Evolutionary conservation across 2,797 vertebrate genomes (phyloP).

Genomic region (Chiloscyllium punctatum): DNA sequence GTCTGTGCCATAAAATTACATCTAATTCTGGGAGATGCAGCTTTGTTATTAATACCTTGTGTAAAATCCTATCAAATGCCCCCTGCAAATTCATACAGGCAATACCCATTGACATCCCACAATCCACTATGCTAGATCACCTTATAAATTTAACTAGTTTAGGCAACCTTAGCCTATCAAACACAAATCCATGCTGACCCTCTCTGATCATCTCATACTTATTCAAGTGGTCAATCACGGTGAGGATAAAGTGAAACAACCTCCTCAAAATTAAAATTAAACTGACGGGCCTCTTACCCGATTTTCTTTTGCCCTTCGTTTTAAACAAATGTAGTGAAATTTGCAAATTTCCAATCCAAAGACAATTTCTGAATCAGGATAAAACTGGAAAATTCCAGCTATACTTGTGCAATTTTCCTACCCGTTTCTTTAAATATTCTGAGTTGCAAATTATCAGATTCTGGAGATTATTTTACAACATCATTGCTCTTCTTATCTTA

Average conservation of each 20-base stretch:
- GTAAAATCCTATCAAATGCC: too few species aligned
- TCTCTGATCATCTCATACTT: too few species aligned
- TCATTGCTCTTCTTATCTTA: neutral
- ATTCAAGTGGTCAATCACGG: too few species aligned
- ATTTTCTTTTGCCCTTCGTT: too few species aligned
- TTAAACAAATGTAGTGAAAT: neutral
- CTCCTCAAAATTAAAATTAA: neutral
- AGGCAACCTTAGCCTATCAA: too few species aligned
- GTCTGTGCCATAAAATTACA: neutral
- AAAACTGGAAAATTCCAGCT: neutral
- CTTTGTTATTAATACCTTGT: neutral
- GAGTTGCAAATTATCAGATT: too few species aligned
- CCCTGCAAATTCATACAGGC: too few species aligned
- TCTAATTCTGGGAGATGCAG: neutral
- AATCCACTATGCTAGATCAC: too few species aligned
- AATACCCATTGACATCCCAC: too few species aligned
- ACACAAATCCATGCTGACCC: too few species aligned
- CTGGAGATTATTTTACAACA: neutral
- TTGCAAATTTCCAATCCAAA: neutral
- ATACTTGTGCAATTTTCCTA: neutral
- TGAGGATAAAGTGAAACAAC: neutral
- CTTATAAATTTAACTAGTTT: too few species aligned
- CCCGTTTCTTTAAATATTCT: neutral
- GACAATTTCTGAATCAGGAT: neutral
- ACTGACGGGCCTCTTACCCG: neutral